Evolutionary conservation across 2,113 vertebrate genomes (phyloP).

Genomic region (Choloepus hoffmanni): DNA sequence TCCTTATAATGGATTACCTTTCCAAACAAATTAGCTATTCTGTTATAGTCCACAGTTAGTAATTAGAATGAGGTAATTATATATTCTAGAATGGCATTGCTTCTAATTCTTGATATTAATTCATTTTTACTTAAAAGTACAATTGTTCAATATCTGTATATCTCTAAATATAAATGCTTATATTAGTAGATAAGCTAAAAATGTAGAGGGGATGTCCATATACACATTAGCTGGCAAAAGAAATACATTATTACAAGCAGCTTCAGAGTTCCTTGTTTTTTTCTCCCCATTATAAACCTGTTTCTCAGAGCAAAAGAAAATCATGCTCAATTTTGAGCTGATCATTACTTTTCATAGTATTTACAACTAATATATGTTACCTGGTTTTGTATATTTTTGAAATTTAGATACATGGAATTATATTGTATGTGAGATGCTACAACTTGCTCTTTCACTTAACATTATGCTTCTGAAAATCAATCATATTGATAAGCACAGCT

Average conservation of each 20-base stretch:
- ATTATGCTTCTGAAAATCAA: background rate
- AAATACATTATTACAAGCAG: background rate
- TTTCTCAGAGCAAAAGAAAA: background rate
- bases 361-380: background rate
- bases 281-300: background rate
- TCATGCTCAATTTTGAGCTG: background rate
- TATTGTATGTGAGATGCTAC: background rate
- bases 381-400: background rate
- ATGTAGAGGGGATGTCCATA: background rate
- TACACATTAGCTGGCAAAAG: background rate
- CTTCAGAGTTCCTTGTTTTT: background rate
- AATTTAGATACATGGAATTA: background rate
- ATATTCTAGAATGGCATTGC: background rate
- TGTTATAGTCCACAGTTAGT: background rate
- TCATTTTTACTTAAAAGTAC: background rate
- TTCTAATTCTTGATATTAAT: background rate
- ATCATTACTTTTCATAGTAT: background rate
- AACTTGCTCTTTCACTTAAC: background rate
- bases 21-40: background rate
- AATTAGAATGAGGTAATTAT: background rate
- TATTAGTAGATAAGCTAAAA: background rate
- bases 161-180: background rate
- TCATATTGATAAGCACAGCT: background rate
- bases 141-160: too few species aligned
- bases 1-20: background rate